Evolutionary conservation across 2,888 invertebrate genomes (phyloP).

Genomic region (Agrotis clavis): DNA sequence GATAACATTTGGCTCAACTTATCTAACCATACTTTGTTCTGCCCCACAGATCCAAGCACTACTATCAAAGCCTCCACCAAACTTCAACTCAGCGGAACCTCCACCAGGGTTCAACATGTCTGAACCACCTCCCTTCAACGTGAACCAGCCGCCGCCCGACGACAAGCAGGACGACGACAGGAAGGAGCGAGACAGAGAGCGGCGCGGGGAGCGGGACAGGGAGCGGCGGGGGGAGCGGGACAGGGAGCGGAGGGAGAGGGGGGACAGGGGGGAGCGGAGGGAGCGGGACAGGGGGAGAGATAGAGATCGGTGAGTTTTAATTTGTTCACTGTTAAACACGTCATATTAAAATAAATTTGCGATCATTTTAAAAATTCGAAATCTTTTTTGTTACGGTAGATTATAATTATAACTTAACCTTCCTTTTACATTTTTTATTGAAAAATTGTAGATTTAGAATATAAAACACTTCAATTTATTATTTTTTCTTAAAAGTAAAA

Average conservation of each 20-base stretch:
- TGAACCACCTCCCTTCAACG: slow-evolving; percentile 78
- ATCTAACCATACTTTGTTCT: too few species aligned
- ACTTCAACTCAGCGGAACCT: slow-evolving; percentile 87
- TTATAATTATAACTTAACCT: too few species aligned
- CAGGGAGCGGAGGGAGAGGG: slow-evolving; percentile 38
- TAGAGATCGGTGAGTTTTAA: slow-evolving; percentile 51
- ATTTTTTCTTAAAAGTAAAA: too few species aligned
- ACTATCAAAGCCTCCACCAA: slow-evolving; percentile 87
- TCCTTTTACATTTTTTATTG: too few species aligned
- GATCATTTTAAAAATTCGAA: too few species aligned
- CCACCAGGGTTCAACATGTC: slow-evolving; percentile 83
- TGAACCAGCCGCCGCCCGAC: slow-evolving; percentile 75
- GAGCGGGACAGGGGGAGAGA: slow-evolving; percentile 50
- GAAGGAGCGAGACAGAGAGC: slow-evolving; percentile 76
- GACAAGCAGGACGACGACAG: slow-evolving; percentile 77
- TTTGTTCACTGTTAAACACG: too few species aligned
- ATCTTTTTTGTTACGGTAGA: too few species aligned
- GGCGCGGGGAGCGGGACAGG: slow-evolving; percentile 58
- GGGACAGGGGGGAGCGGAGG: slow-evolving; percentile 48
- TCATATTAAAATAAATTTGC: too few species aligned
- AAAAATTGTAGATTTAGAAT: too few species aligned
- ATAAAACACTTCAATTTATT: too few species aligned
- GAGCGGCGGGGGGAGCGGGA: slow-evolving; percentile 55
- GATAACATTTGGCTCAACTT: too few species aligned
- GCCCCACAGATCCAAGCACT: slow-evolving; percentile 88